These are phyloP conservation scores for Chironomus striatipennis DNA, from an alignment of 1,140 invertebrate species.

Conservation along the genomic window DNA sequence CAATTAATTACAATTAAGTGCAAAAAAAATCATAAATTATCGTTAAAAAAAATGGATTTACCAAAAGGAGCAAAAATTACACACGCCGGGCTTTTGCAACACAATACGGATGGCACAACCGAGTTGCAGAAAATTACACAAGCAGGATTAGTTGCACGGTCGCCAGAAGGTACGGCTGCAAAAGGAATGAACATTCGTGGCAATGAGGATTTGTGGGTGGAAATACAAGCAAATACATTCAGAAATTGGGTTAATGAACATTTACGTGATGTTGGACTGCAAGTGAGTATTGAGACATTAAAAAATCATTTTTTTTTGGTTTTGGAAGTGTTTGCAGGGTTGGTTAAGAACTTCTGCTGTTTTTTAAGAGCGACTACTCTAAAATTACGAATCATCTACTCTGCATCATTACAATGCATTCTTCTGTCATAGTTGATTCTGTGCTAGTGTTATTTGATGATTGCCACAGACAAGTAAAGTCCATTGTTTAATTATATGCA, in stretches of 20 bases:
- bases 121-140: conserved; percentile 46
- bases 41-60: neutral
- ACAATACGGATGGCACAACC: conserved; percentile 38
- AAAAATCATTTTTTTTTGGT: neutral
- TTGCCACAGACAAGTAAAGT: neutral
- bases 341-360: no score
- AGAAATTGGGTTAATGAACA: conserved; percentile 98
- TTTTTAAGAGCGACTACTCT: no score
- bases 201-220: conserved; percentile 89
- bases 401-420: no score
- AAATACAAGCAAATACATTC: conserved; percentile 96
- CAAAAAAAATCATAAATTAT: neutral
- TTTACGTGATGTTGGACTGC: conserved; percentile 57
- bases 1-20: neutral
- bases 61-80: conserved; percentile 40
- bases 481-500: conserved; percentile 10
- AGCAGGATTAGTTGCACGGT: conserved; percentile 72
- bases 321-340: neutral
- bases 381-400: no score
- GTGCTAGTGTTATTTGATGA: neutral
- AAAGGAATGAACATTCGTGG: conserved; percentile 89
- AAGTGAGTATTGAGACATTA: conserved; percentile 39
- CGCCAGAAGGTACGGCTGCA: conserved; percentile 83
- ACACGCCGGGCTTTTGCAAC: conserved; percentile 38
- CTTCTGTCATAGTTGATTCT: no score